Percentiles rank a stretch among this genome's conserved stretches.
Conservation (phyloP, 2,113 vertebrate genomes). For the Panthera tigris region DNA sequence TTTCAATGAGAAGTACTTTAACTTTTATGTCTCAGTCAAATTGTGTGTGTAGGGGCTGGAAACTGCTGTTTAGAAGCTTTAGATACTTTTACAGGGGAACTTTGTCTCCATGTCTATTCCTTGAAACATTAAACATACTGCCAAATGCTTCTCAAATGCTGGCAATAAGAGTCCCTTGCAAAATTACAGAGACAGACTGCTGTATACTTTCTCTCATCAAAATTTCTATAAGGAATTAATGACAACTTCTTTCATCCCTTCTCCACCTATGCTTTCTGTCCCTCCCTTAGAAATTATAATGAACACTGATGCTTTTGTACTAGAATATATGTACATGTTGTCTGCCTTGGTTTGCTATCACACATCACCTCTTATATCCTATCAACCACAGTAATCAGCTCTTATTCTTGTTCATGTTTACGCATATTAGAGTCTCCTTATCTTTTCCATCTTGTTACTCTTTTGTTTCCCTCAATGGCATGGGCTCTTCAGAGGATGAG, state of each 20-base stretch:
- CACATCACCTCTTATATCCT: constrained; percentile 40
- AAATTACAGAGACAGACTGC: neutral
- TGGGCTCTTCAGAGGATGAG: constrained; percentile 59
- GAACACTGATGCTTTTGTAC: neutral
- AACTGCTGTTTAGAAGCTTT: constrained; percentile 39
- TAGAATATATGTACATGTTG: neutral
- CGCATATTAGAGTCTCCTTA: constrained; percentile 54
- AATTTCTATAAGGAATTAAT: constrained; percentile 29
- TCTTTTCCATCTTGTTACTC: constrained; percentile 57
- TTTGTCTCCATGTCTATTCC: neutral
- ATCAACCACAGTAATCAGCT: constrained; percentile 46
- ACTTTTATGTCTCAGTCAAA: constrained; percentile 21
- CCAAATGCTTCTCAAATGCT: constrained; percentile 36
- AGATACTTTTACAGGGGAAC: constrained; percentile 31
- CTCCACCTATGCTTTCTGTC: neutral
- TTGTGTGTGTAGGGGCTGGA: neutral
- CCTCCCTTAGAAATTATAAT: constrained; percentile 32
- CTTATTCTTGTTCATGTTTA: constrained; percentile 27
- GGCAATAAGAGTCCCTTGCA: neutral
- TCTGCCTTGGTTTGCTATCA: constrained; percentile 58
- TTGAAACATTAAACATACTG: constrained; percentile 58
- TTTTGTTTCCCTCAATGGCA: constrained; percentile 48
- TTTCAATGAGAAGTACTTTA: neutral
- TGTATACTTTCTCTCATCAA: neutral
- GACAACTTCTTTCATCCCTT: neutral